Evolutionary conservation across 2,888 invertebrate species (phyloP).

Genomic region (Drosophila neonasuta): DNA sequence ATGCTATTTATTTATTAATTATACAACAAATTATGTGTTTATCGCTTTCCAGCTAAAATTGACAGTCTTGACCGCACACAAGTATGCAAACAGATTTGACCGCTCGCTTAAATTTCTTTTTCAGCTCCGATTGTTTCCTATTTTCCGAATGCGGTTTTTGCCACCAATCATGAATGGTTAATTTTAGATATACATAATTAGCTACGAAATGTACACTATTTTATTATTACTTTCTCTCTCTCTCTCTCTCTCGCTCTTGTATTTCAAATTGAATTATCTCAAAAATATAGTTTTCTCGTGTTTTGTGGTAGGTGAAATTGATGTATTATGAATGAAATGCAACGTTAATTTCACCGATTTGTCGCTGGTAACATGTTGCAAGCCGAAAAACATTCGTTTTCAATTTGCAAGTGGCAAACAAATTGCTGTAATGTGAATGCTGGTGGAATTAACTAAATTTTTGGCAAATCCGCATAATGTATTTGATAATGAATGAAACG

Average conservation of each 20-base stretch:
- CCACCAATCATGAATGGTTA: slow-evolving; percentile 1
- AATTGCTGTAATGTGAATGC: slow-evolving; percentile 18
- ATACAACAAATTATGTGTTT: slow-evolving; percentile 50
- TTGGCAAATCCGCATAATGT: slow-evolving; percentile 40
- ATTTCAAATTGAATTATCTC: slow-evolving; percentile 4
- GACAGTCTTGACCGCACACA: slow-evolving; percentile 52
- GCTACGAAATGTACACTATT: background rate
- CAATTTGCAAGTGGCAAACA: slow-evolving; percentile 46
- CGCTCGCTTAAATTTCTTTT: slow-evolving; percentile 1
- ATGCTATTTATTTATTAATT: slow-evolving; percentile 59
- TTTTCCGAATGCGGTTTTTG: slow-evolving; percentile 12
- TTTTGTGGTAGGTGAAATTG: background rate
- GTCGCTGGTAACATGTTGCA: slow-evolving; percentile 43
- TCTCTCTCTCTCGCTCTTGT: no score
- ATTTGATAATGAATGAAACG: slow-evolving; percentile 25
- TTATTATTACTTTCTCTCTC: background rate
- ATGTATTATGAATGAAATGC: slow-evolving; percentile 18
- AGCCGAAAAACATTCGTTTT: slow-evolving; percentile 48
- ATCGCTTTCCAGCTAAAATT: slow-evolving; percentile 47
- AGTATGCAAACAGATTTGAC: slow-evolving; percentile 12
- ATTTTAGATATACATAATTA: background rate
- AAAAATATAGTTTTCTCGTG: background rate
- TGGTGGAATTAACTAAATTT: slow-evolving; percentile 34
- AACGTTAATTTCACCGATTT: slow-evolving; percentile 37
- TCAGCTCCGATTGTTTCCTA: slow-evolving; percentile 39